phyloP scores from a whole-genome alignment of 2,113 vertebrate species.

The Girardinichthys multiradiatus region DNA sequence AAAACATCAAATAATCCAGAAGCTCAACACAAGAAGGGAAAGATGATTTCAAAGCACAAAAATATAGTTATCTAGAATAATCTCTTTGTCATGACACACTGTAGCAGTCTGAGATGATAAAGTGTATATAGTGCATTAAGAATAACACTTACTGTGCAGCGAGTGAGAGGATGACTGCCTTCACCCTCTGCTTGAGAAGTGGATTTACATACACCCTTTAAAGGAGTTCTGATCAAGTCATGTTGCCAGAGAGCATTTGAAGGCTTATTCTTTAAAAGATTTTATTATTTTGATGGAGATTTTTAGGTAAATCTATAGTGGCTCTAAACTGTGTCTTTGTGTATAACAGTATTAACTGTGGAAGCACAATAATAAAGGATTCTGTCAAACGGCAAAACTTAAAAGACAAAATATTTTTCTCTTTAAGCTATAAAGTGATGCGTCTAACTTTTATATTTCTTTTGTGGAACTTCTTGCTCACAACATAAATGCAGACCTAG shows the following conservation, averaged over 20 bases:
- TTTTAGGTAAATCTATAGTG: no score
- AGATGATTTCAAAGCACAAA: conserved; percentile 79
- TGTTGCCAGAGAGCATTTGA: background rate
- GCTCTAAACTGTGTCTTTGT: no score
- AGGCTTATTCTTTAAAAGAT: background rate
- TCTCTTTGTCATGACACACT: conserved; percentile 63
- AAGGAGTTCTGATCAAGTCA: background rate
- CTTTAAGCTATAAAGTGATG: no score
- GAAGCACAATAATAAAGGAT: no score
- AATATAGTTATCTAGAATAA: conserved; percentile 66
- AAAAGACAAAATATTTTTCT: no score
- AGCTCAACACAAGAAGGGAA: conserved; percentile 76
- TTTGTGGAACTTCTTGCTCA: no score
- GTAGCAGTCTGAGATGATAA: conserved; percentile 75
- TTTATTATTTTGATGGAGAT: background rate
- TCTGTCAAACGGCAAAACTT: no score
- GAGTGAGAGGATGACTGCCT: conserved; percentile 50
- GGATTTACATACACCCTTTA: background rate
- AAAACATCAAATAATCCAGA: conserved; percentile 77
- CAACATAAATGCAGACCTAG: no score
- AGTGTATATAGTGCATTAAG: conserved; percentile 81
- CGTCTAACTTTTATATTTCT: no score
- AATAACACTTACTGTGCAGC: conserved; percentile 66
- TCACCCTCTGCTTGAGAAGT: background rate
- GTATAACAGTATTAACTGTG: no score